Evolutionary conservation across 2,797 vertebrate genomes (phyloP).

Genomic region (Hydrophis major): DNA sequence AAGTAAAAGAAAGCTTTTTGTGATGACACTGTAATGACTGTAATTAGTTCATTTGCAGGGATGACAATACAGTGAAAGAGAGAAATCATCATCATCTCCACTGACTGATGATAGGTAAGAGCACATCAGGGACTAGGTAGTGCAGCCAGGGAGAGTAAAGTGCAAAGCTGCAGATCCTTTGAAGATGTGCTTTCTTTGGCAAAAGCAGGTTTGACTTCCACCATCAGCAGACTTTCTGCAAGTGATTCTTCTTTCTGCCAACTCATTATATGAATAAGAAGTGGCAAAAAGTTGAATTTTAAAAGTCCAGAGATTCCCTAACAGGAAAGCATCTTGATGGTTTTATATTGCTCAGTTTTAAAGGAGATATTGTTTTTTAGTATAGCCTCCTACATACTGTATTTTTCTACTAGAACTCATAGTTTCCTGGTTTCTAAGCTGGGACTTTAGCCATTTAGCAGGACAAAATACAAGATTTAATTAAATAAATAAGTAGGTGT

Average conservation of each 20-base stretch:
- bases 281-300: background rate
- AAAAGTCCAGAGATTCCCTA: conserved; percentile 22
- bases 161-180: background rate
- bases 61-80: conserved; percentile 18
- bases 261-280: conserved; percentile 10
- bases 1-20: background rate
- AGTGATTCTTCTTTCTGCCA: conserved; percentile 28
- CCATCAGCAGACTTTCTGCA: conserved; percentile 25
- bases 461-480: conserved; percentile 20
- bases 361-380: conserved; percentile 26
- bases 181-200: conserved; percentile 18
- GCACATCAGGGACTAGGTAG: conserved; percentile 22
- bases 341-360: conserved; percentile 24
- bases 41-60: conserved; percentile 20
- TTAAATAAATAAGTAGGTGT: conserved; percentile 4
- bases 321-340: background rate
- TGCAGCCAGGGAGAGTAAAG: background rate
- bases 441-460: background rate
- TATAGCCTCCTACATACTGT: background rate
- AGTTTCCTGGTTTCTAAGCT: background rate
- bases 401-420: conserved; percentile 9
- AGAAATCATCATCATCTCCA: conserved; percentile 7
- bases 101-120: conserved; percentile 41
- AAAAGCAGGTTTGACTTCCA: conserved; percentile 3
- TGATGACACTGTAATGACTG: background rate